Conservation (phyloP, 2,797 vertebrate genomes). For the Anguilla obscura region DNA sequence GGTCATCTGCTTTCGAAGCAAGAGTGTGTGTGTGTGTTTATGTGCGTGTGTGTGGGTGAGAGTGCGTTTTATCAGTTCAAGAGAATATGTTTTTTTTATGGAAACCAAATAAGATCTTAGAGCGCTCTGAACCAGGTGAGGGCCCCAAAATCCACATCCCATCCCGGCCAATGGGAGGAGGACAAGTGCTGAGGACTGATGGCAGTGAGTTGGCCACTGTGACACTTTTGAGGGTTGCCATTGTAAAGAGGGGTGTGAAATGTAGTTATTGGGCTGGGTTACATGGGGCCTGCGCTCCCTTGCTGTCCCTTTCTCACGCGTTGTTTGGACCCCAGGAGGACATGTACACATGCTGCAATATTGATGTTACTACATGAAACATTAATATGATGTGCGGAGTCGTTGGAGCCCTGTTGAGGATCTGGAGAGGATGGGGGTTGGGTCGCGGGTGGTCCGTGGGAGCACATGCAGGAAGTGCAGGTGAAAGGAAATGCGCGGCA, state of each 20-base stretch:
- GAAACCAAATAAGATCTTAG: not conserved
- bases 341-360: conserved; percentile 21
- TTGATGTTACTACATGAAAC: conserved; percentile 8
- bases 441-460: not conserved
- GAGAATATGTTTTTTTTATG: not conserved
- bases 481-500: not conserved
- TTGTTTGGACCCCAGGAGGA: not conserved
- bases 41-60: not conserved
- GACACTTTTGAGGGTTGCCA: not conserved
- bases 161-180: too few species aligned
- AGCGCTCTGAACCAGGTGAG: not conserved
- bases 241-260: not conserved
- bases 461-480: not conserved
- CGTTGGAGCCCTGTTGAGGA: not conserved
- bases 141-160: too few species aligned
- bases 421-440: not conserved
- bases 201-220: not conserved
- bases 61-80: not conserved
- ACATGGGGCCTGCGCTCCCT: not conserved
- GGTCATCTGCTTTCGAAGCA: not conserved
- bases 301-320: too few species aligned
- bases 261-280: not conserved
- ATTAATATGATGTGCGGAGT: conserved; percentile 10
- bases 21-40: not conserved
- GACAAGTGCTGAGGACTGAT: too few species aligned